Evolutionary conservation across 1,140 invertebrate species (phyloP).

Genomic region (Micrasema longulum): DNA sequence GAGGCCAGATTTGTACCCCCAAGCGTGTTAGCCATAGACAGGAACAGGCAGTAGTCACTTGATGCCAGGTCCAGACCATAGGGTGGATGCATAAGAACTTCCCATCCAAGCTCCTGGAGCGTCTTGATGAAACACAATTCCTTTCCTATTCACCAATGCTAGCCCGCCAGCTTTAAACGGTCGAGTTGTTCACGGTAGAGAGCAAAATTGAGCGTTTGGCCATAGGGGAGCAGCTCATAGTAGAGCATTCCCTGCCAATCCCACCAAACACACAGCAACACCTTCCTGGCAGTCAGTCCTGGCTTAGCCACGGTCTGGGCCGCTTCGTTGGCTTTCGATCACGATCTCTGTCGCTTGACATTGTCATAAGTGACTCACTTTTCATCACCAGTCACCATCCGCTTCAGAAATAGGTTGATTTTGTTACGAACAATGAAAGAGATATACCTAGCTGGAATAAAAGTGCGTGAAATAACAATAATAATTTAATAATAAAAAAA

Average conservation of each 20-base stretch:
- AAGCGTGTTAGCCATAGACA: too few relatives aligned
- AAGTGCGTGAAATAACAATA: too few relatives aligned
- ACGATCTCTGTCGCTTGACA: slow-evolving; percentile 8
- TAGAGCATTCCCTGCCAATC: slow-evolving; percentile 21
- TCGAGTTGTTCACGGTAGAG: too few relatives aligned
- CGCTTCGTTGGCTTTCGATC: slow-evolving; percentile 17
- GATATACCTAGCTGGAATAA: too few relatives aligned
- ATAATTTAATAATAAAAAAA: too few relatives aligned
- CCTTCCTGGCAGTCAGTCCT: slow-evolving; percentile 14
- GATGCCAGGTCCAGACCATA: slow-evolving; percentile 1
- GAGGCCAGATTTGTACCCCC: too few relatives aligned
- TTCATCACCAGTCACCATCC: slow-evolving; percentile 19
- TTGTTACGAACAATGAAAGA: too few relatives aligned
- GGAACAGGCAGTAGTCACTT: slow-evolving; percentile 15
- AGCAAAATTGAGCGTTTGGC: too few relatives aligned
- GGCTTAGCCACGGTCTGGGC: slow-evolving; percentile 19
- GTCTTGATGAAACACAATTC: too few relatives aligned
- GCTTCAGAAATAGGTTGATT: slow-evolving; percentile 22
- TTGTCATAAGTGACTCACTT: slow-evolving; percentile 12
- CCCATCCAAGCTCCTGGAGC: slow-evolving; percentile 12
- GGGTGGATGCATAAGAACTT: slow-evolving; percentile 19
- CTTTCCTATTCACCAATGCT: too few relatives aligned
- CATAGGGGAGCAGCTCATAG: too few relatives aligned
- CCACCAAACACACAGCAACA: slow-evolving; percentile 22
- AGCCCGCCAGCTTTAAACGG: too few relatives aligned